Base-by-base conservation (phyloP, 1,140 invertebrate genomes). In the Sitodiplosis mosellana region DNA sequence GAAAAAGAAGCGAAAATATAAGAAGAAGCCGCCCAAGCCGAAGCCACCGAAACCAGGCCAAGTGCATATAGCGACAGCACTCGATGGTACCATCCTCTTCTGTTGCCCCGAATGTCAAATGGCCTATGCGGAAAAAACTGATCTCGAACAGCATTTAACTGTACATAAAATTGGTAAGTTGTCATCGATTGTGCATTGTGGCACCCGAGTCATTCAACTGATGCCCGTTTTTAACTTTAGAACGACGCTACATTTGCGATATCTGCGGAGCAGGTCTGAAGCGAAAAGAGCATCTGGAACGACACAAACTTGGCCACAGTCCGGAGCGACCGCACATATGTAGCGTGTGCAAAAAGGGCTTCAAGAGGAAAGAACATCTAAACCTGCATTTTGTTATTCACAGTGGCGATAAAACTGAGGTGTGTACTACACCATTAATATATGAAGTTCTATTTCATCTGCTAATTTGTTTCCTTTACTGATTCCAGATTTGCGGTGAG, bases 81-180 rank as follows among this genome's bases (percentile, higher is more conserved):
- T 80, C 0, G 81, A 85, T 59, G 81, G 81, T 11, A 75, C 77
- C 1, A 75, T 76, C 0, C 56, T 84, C 0, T 85, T 74, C 59
- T 83, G 82, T 59, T 84, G 83, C 59, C 81, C 83, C 0, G 78
- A 83, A 58, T 84, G 83, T 55, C 75, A 82, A 56, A 78, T 83
- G 78, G 77, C 79, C 0, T 84, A 83, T 59, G 76, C 79, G 0
- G 79, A 82, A 48, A 83, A 83, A 55, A 79, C 81, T 50, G 67
- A 81, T 41, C 63, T 84, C 1, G 81, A 86, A 56, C 74, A 81
- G 53, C 81, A 86, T 66, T 63, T 84, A 8, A 71, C 77, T 7
- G 77, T 76, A 8, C 82, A 85, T 56, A 82, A 83, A 59, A 81
- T 83, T 40, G 81, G 27, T 27, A 27, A 5, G 27, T 15, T 40